A percentile compares a stretch with the other conserved stretches of the same genome.
These are phyloP conservation scores for Hylia prasina DNA, from an alignment of 2,113 vertebrate genomes.

Conservation along the genomic window DNA sequence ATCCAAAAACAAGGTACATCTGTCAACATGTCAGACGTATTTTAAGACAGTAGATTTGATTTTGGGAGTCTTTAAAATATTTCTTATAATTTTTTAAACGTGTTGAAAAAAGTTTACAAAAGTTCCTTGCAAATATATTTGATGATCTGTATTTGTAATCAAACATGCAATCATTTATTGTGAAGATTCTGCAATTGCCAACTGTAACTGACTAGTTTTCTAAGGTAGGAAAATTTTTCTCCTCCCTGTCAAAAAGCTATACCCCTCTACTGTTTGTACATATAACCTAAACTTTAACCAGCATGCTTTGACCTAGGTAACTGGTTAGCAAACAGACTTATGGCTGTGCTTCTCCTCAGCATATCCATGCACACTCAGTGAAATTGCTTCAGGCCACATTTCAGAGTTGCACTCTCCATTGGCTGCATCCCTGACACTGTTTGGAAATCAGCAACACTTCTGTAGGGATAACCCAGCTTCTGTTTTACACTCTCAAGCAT, in stretches of 20 bases:
- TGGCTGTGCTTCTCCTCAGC: not conserved
- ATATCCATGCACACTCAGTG: not conserved
- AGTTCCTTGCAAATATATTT: slow-evolving; percentile 34
- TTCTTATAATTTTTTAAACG: not conserved
- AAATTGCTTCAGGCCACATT: not conserved
- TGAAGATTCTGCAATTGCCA: not conserved
- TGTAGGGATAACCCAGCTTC: not conserved
- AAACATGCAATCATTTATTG: not conserved
- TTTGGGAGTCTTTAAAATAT: not conserved
- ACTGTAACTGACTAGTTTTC: not conserved
- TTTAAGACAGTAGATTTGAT: not conserved
- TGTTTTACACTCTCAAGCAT: not conserved
- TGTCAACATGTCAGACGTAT: not conserved
- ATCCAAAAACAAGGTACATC: not conserved
- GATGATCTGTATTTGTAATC: slow-evolving; percentile 53
- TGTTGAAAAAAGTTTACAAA: slow-evolving; percentile 17
- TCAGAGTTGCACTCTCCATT: not conserved
- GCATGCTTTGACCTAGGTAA: not conserved
- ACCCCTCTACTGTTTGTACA: not conserved
- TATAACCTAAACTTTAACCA: not conserved
- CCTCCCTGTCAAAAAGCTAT: not conserved
- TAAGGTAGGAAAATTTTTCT: not conserved
- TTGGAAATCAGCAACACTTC: not conserved
- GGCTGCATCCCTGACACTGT: not conserved
- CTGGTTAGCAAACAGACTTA: not conserved